These are phyloP conservation scores for Eurois occulta DNA, from an alignment of 2,888 invertebrate species.

Conservation along the genomic window DNA sequence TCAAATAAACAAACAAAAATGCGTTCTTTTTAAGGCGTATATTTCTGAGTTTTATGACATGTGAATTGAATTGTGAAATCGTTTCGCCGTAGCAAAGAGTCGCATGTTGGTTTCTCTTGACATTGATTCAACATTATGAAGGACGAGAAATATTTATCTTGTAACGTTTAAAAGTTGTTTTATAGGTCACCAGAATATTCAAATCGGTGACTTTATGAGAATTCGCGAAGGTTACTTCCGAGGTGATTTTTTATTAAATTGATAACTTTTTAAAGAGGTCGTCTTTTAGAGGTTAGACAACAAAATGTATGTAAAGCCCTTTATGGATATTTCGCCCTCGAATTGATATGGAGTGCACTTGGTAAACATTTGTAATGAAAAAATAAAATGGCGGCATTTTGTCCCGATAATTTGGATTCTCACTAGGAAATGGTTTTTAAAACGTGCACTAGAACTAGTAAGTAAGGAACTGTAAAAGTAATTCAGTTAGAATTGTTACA, in stretches of 20 bases:
- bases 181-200: conserved; percentile 37
- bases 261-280: conserved; percentile 25
- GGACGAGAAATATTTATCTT: conserved; percentile 48
- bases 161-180: conserved; percentile 4
- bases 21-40: not conserved
- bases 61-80: conserved; percentile 30
- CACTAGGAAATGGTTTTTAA: not conserved
- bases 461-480: not conserved
- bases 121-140: conserved; percentile 44
- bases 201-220: conserved; percentile 10
- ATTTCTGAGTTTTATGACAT: conserved; percentile 13
- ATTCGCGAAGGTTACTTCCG: conserved; percentile 43
- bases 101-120: conserved; percentile 35
- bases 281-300: conserved; percentile 13
- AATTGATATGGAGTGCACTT: not conserved
- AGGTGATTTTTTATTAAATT: conserved; percentile 13
- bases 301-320: not conserved
- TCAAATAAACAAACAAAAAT: not conserved
- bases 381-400: not conserved
- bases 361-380: not conserved
- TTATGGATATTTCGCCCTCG: not conserved
- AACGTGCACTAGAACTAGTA: not conserved
- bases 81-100: conserved; percentile 44
- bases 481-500: not conserved
- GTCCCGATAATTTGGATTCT: no score